Conservation (phyloP, 2,888 invertebrate species). For the Ochropleura plecta region DNA sequence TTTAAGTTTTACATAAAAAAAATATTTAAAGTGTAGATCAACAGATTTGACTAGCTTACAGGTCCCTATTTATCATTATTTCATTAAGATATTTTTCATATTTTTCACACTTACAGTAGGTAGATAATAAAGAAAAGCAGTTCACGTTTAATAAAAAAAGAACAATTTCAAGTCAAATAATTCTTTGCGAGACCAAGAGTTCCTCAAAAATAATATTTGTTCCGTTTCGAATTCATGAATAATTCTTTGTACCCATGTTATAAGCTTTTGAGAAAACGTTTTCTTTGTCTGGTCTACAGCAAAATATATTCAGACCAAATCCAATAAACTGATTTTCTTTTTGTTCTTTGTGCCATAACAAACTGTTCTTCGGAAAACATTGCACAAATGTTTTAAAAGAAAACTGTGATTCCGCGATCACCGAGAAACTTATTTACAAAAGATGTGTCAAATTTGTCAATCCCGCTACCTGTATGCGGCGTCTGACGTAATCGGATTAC, state of each 20-base stretch:
- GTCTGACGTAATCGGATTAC: conserved; percentile 63
- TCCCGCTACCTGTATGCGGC: conserved; percentile 40
- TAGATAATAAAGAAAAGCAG: neutral
- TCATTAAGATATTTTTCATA: neutral
- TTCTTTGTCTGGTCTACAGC: conserved; percentile 25
- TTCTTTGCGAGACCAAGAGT: conserved; percentile 17
- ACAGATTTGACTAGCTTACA: neutral
- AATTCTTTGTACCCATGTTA: conserved; percentile 47
- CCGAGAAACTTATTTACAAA: conserved; percentile 39
- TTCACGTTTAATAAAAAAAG: conserved; percentile 15
- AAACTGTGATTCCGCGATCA: conserved; percentile 23
- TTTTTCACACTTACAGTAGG: neutral
- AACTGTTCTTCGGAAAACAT: conserved; percentile 7
- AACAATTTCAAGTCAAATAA: neutral
- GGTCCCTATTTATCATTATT: neutral
- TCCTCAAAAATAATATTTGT: conserved; percentile 50
- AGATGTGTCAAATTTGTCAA: conserved; percentile 49
- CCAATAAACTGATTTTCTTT: conserved; percentile 44
- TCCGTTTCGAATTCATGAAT: conserved; percentile 56
- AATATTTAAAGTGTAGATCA: conserved; percentile 11
- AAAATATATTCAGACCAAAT: conserved; percentile 48
- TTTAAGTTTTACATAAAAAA: neutral
- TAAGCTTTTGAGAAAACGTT: conserved; percentile 51
- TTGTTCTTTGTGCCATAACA: conserved; percentile 21
- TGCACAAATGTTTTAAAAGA: neutral